Base-by-base conservation (phyloP, 2,113 vertebrate genomes). In the Ameiurus melas region DNA sequence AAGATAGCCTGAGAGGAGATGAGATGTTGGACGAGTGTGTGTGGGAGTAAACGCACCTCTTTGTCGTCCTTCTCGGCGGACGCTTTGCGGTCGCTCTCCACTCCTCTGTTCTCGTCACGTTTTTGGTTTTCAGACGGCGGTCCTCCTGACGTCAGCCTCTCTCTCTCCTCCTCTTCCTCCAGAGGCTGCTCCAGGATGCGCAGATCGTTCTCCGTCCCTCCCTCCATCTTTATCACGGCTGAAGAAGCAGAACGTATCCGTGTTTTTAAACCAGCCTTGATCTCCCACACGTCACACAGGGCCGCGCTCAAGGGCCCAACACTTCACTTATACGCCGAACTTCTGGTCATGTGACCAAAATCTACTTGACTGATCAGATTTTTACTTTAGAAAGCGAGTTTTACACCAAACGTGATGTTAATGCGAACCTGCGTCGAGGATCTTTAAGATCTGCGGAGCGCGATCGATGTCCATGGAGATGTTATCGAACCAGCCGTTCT, bases 181-280 rank as follows among this genome's bases (percentile, higher is more conserved):
- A 87, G 83, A 0, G 95, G 94, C 91, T 97, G 93, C 73, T 98
- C 97, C 90, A 98, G 92, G 88, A 98, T 97, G 10, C 96, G 97
- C 80, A 98, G 93, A 75, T 98, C 97, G 0, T 96, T 95, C 85
- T 98, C 97, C 0, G 96, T 96, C 7, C 97, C 97, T 70, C 97
- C 97, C 91, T 98, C 97, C 97, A 98, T 98, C 93, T 98, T 98
- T 90, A 98, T 98, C 83, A 98, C 97, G 12, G 97, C 97, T 98
- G 83, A 84, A 66, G 19, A 77, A 80, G n/a, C n/a, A 27, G 3
- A 55, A 22, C 43, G 43, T 30, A 14, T 4, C 19, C 12, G 20
- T 0, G 8, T 0, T 51, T 51, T 10, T 51, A 9, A 9, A 51
- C 5, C 43, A 47, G 43, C 43, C 43, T 47, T 47, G 7, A 47